These are phyloP conservation scores for Cervus canadensis DNA, from an alignment of 2,113 vertebrate genomes.

Conservation along the genomic window DNA sequence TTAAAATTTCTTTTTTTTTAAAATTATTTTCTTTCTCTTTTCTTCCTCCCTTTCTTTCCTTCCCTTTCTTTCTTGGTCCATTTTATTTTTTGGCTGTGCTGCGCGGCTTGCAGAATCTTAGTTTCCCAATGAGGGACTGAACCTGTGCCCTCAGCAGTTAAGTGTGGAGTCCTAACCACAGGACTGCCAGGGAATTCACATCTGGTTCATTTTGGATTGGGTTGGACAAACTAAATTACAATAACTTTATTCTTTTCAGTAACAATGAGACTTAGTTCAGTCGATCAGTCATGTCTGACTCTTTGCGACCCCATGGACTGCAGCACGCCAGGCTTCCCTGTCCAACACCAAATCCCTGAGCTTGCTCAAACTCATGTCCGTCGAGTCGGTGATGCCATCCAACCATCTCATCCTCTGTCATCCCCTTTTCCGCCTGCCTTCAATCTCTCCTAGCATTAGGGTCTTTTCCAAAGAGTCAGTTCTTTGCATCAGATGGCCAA, in stretches of 20 bases:
- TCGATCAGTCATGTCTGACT: neutral
- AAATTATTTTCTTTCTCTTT: neutral
- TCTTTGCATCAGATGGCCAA: neutral
- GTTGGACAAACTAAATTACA: neutral
- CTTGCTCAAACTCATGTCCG: neutral
- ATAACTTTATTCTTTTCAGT: neutral
- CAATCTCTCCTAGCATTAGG: neutral
- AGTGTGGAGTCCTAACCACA: neutral
- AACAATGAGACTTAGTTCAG: neutral
- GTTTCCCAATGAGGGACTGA: neutral
- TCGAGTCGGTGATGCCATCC: neutral
- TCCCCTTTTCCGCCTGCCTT: neutral
- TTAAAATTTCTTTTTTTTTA: neutral
- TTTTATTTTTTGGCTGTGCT: neutral
- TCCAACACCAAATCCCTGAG: neutral
- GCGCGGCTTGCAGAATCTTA: rapidly evolving
- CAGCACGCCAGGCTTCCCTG: neutral
- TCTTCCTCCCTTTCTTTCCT: neutral
- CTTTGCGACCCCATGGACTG: neutral
- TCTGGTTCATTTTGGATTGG: neutral
- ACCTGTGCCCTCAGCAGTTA: neutral
- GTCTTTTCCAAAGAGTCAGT: neutral
- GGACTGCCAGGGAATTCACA: neutral
- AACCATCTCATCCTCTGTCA: neutral
- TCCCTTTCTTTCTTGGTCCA: neutral